Percentiles rank a stretch among this genome's conserved stretches.
Conservation (phyloP, 2,888 invertebrate genomes). For the Vesta saturnalis region DNA sequence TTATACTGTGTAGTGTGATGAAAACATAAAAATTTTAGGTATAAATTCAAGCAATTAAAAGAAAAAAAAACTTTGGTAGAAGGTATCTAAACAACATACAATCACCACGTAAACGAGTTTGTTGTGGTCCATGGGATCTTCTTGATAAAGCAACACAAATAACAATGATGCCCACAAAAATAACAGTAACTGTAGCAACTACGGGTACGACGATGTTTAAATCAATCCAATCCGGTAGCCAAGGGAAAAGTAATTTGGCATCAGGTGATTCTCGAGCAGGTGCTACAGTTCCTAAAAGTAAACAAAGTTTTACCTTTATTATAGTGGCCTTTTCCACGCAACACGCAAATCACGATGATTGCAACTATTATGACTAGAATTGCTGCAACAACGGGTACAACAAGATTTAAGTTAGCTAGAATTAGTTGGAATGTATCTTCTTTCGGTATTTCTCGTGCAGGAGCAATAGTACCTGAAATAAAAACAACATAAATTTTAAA, state of each 20-base stretch:
- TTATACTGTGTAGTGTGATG: constrained; percentile 8
- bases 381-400: constrained; percentile 93
- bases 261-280: constrained; percentile 70
- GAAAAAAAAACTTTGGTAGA: neutral
- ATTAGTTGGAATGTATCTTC: constrained; percentile 85
- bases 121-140: constrained; percentile 73
- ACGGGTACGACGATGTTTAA: constrained; percentile 91
- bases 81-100: constrained; percentile 68
- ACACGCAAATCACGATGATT: constrained; percentile 91
- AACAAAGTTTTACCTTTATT: constrained; percentile 78
- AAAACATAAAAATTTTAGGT: no score
- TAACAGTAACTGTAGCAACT: constrained; percentile 88
- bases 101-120: constrained; percentile 82
- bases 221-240: constrained; percentile 89
- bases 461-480: constrained; percentile 95
- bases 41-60: no score
- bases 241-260: constrained; percentile 71
- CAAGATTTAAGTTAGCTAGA: constrained; percentile 90
- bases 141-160: constrained; percentile 89
- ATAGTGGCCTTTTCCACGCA: constrained; percentile 83
- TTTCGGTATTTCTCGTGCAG: constrained; percentile 85
- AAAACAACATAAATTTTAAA: constrained; percentile 25
- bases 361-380: constrained; percentile 93
- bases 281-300: constrained; percentile 78
- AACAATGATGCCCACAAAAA: constrained; percentile 89